phyloP scores from a whole-genome alignment of 2,888 invertebrate species.

The Rhyacophila evoluta region DNA sequence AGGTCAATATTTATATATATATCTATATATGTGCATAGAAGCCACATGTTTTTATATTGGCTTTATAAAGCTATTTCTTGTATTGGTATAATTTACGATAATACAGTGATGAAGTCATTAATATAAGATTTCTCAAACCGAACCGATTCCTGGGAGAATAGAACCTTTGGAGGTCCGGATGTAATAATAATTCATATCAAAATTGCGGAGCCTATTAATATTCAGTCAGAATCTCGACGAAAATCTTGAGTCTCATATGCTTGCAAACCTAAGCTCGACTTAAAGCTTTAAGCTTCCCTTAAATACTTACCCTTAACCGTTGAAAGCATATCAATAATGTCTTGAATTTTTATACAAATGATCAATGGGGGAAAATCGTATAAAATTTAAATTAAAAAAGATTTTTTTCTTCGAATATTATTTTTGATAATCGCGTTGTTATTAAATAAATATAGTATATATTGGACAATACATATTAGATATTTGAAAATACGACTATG shows the following conservation, averaged over 20 bases:
- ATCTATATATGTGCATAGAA: no score
- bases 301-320: background rate
- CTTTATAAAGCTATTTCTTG: no score
- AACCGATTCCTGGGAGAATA: background rate
- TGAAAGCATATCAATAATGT: slow-evolving; percentile 10
- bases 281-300: background rate
- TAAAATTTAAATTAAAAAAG: no score
- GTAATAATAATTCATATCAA: background rate
- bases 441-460: no score
- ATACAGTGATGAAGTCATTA: background rate
- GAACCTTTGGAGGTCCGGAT: background rate
- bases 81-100: no score
- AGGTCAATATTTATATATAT: no score
- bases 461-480: no score
- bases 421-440: no score
- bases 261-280: background rate
- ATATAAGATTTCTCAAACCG: background rate
- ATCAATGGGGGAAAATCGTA: no score
- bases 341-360: background rate
- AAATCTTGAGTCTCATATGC: slow-evolving; percentile 6
- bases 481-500: no score
- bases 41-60: no score
- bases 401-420: no score
- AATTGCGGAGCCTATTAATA: slow-evolving; percentile 8
- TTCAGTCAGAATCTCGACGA: background rate